Evolutionary conservation across 2,113 vertebrate genomes (phyloP).

Genomic region (Tachysurus vachellii): DNA sequence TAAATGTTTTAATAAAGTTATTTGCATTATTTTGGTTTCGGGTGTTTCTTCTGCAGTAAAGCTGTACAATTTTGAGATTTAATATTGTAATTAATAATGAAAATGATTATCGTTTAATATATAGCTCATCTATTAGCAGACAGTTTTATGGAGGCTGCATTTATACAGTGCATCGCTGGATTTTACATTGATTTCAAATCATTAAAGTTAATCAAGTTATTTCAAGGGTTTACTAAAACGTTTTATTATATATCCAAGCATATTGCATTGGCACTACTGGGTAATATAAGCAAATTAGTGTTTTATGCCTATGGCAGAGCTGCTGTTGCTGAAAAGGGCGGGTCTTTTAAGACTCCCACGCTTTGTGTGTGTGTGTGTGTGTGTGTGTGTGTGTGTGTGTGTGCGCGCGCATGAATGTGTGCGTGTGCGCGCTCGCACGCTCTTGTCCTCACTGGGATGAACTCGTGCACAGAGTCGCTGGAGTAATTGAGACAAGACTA

Average conservation of each 20-base stretch:
- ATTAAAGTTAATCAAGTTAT: neutral
- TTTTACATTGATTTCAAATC: neutral
- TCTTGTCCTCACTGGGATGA: neutral
- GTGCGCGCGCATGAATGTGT: neutral
- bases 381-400: neutral
- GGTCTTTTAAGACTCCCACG: too few species aligned
- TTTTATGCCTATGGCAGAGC: neutral
- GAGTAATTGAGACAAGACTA: neutral
- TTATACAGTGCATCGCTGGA: neutral
- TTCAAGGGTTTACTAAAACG: neutral
- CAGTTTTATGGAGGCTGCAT: neutral
- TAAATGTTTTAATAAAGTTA: constrained; percentile 26
- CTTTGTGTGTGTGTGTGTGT: neutral
- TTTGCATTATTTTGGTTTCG: neutral
- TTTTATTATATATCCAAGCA: neutral
- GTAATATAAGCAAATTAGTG: neutral
- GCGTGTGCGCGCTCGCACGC: neutral
- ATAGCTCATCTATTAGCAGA: neutral
- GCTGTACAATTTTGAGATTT: neutral
- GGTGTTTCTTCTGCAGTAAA: neutral
- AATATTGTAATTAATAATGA: neutral
- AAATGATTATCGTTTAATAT: neutral
- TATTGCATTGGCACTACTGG: neutral
- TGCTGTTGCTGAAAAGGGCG: neutral
- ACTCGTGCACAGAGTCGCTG: neutral